Base-by-base conservation (phyloP, 2,797 vertebrate species). In the Anguilla marmorata region DNA sequence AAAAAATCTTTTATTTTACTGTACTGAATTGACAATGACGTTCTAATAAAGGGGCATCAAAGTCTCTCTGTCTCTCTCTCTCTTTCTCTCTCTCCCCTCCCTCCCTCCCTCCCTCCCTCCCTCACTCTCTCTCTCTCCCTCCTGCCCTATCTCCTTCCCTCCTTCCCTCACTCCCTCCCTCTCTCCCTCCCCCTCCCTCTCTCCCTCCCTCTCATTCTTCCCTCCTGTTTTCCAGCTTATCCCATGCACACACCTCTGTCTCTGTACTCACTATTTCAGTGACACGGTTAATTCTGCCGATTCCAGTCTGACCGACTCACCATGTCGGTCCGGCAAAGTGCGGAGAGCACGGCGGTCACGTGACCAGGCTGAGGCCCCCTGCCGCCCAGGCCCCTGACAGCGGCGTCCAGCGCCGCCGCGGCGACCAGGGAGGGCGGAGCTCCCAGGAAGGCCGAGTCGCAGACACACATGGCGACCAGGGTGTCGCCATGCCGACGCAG, bases 401-500 rank as follows among this genome's bases (percentile, higher is more conserved):
- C 96, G 11, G 94, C 95, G 93, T 95, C 94, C 63, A 97, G 92
- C 0, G 95, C 93, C 0, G 96, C 95, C 0, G 96, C 96, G 0
- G 96, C 95, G 2, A 97, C 91, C 74, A 97, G 93, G 0, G 96
- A 97, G 0, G 96, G 95, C 0, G 93, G 93, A 0, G 93, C 93
- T 41, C 95, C 96, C 82, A 96, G 92, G 56, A 96, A 97, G 2
- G 94, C 92, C 0, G 94, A 92, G 90, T 97, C 96, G 0, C 96
- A 96, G 16, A 91, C 90, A 6, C 96, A 97, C 95, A 97, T 94
- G 91, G 96, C 94, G 0, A 93, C 92, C 92, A 97, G 92, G 0
- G 96, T 96, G 92, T 97, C 95, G 2, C 94, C 91, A 91, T 97
- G 96, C 14, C 95, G 91, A 87, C 96, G 92, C 88, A 96, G 91